Percentiles rank a stretch among this genome's conserved stretches.
These are phyloP conservation scores for Rhaphigaster nebulosa DNA, from an alignment of 2,888 invertebrate species.

Conservation along the genomic window DNA sequence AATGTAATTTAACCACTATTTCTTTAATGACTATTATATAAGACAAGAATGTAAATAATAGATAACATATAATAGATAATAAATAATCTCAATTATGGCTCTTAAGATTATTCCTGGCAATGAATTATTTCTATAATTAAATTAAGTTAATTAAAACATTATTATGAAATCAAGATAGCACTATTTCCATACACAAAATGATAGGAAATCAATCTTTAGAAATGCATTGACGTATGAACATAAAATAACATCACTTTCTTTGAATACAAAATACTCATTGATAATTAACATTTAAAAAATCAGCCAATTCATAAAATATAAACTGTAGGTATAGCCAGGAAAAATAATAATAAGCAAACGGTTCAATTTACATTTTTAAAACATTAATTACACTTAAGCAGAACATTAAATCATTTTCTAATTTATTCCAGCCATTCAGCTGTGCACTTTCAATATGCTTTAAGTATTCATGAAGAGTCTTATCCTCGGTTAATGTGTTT, in stretches of 20 bases:
- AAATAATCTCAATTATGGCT: not conserved
- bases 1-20: not conserved
- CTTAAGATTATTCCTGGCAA: no score
- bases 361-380: conserved; percentile 72
- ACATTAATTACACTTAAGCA: conserved; percentile 82
- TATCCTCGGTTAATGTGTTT: conserved; percentile 73
- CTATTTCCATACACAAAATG: not conserved
- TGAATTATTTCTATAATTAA: no score
- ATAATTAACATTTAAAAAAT: not conserved
- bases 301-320: not conserved
- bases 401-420: conserved; percentile 80
- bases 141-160: not conserved
- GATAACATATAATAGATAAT: no score
- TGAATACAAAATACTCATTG: not conserved
- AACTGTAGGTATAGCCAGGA: not conserved
- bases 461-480: conserved; percentile 73
- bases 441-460: conserved; percentile 75
- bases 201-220: not conserved
- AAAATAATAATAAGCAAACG: not conserved
- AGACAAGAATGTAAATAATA: not conserved
- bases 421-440: conserved; percentile 75
- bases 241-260: not conserved
- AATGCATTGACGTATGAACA: not conserved
- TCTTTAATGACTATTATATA: not conserved
- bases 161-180: no score